A percentile compares a stretch with the other conserved stretches of the same genome.
These are phyloP conservation scores for Sabellastarte sp. DNA, from an alignment of 2,888 invertebrate genomes.

Conservation along the genomic window DNA sequence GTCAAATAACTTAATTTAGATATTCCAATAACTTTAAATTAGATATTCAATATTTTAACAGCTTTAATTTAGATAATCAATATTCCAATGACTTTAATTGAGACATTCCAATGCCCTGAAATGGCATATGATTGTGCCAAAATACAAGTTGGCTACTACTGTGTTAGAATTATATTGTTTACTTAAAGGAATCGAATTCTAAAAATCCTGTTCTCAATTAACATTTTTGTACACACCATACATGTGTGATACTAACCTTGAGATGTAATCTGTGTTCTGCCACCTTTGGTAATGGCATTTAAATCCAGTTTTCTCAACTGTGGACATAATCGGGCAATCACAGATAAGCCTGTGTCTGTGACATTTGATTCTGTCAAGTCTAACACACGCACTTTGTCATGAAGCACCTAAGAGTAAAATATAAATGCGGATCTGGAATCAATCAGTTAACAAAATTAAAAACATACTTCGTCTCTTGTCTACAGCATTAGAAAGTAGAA, in stretches of 20 bases:
- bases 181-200: too few species aligned
- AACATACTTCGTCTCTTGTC: too few species aligned
- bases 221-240: too few species aligned
- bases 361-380: constrained; percentile 49
- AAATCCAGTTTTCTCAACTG: constrained; percentile 45
- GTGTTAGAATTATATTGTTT: too few species aligned
- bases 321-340: constrained; percentile 36
- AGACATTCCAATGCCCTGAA: not conserved
- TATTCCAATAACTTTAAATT: too few species aligned
- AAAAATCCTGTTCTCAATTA: too few species aligned
- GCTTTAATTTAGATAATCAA: too few species aligned
- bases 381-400: constrained; percentile 36
- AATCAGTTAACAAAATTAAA: too few species aligned
- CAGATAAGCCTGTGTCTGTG: constrained; percentile 37
- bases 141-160: too few species aligned
- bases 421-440: not conserved
- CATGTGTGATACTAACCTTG: constrained; percentile 32
- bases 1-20: too few species aligned
- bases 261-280: constrained; percentile 42
- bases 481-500: too few species aligned
- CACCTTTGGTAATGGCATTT: constrained; percentile 44
- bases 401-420: constrained; percentile 40
- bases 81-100: not conserved
- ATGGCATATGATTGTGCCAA: not conserved
- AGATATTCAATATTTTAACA: too few species aligned